Evolutionary conservation across 2,797 vertebrate species (phyloP).

Genomic region (Paguma larvata): DNA sequence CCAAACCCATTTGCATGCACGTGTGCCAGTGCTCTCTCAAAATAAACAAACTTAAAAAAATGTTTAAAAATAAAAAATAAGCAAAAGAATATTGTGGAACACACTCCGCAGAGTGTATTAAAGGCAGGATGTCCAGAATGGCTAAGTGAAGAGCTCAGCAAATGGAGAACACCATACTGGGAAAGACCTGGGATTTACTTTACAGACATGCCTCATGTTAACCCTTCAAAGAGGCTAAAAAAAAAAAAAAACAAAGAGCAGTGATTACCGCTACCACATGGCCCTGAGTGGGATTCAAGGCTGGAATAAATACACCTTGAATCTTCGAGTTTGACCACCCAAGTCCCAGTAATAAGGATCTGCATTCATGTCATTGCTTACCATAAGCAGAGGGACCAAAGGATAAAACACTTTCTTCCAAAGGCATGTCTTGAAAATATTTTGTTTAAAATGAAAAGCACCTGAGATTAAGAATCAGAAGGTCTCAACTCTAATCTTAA

Average conservation of each 20-base stretch:
- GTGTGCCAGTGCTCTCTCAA: too few relatives aligned
- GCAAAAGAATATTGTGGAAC: neutral
- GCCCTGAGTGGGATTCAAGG: neutral
- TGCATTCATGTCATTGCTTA: neutral
- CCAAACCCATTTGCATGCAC: too few relatives aligned
- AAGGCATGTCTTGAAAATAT: neutral
- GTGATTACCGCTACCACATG: too few relatives aligned
- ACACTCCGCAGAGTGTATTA: neutral
- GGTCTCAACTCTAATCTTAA: constrained; percentile 5
- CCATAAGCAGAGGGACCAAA: neutral
- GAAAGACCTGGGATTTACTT: neutral
- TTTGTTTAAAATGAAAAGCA: neutral
- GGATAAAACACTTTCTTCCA: neutral
- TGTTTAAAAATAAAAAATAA: neutral
- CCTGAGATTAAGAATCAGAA: neutral
- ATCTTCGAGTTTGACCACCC: neutral
- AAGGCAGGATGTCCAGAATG: neutral
- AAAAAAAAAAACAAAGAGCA: neutral
- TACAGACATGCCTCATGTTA: neutral
- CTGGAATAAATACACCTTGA: neutral
- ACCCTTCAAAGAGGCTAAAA: neutral
- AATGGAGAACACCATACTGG: neutral
- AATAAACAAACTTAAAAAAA: too few relatives aligned
- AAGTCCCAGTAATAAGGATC: neutral
- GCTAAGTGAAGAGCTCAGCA: neutral